phyloP scores from a whole-genome alignment of 2,888 invertebrate genomes.

The Auanema sp. region DNA sequence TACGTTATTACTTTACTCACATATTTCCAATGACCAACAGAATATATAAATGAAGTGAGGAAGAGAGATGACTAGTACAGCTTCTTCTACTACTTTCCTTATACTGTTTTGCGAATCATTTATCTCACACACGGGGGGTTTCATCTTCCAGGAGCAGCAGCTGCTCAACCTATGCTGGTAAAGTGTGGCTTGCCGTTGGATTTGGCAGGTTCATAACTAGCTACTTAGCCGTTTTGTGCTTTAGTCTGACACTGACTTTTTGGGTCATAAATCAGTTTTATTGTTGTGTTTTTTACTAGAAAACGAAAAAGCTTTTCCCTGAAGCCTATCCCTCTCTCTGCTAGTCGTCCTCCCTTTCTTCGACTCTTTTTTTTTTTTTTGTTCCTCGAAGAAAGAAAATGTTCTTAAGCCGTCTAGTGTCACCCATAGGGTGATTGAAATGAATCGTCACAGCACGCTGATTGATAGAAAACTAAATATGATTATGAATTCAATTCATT shows the following conservation, averaged over 20 bases:
- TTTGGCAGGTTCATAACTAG: constrained; percentile 10
- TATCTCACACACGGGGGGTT: not conserved
- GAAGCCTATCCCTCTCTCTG: too few species aligned
- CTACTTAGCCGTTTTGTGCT: not conserved
- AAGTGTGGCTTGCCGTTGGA: constrained; percentile 20
- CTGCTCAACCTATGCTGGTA: constrained; percentile 19
- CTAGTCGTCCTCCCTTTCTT: constrained; percentile 5
- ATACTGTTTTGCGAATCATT: not conserved
- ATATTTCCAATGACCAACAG: not conserved
- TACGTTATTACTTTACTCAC: not conserved
- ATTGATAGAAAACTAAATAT: not conserved
- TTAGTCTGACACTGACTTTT: not conserved
- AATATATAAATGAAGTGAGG: not conserved
- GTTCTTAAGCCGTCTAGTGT: not conserved
- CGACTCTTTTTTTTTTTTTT: too few species aligned
- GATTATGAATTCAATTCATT: not conserved
- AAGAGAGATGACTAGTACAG: not conserved
- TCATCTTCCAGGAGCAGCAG: constrained; percentile 5
- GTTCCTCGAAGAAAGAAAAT: too few species aligned
- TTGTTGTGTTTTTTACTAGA: constrained; percentile 8
- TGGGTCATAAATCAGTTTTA: not conserved
- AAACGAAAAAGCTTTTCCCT: too few species aligned
- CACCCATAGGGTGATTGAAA: not conserved
- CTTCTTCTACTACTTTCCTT: not conserved
- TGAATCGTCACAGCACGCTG: not conserved